Percentiles rank a stretch among this genome's conserved stretches.
Evolutionary conservation across 2,113 vertebrate species (phyloP).

Genomic region (Vireo altiloquus): DNA sequence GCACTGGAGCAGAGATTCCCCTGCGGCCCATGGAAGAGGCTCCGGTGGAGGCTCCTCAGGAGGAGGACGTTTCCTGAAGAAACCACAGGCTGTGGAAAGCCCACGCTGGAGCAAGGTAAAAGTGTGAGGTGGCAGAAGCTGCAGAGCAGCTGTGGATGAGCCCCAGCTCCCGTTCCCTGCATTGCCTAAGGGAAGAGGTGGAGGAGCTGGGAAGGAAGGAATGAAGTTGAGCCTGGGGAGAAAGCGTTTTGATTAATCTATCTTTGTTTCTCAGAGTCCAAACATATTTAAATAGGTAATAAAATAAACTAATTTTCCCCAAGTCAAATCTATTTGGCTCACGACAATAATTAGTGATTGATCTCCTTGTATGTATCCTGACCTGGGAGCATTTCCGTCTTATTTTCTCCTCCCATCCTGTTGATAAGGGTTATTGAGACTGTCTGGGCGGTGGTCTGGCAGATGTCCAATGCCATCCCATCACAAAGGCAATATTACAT

Average conservation of each 20-base stretch:
- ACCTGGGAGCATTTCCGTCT: neutral
- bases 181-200: neutral
- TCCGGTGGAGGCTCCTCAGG: rapidly evolving
- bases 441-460: neutral
- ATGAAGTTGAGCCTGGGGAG: neutral
- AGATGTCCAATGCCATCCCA: neutral
- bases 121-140: neutral
- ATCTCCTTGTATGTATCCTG: neutral
- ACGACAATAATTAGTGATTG: neutral
- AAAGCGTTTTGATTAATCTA: neutral
- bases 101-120: rapidly evolving
- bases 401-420: neutral
- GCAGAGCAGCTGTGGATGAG: neutral
- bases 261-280: neutral
- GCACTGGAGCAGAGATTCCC: rapidly evolving
- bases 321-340: neutral
- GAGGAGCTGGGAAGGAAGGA: neutral
- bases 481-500: neutral
- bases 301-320: neutral
- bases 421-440: neutral
- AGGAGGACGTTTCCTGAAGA: neutral
- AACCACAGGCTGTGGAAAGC: neutral
- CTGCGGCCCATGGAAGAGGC: rapidly evolving
- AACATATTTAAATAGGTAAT: neutral
- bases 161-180: rapidly evolving